Evolutionary conservation across 2,888 invertebrate genomes (phyloP), one percentile per base, ranked within the genome.

Genomic region (Drosophila silvestris): DNA sequence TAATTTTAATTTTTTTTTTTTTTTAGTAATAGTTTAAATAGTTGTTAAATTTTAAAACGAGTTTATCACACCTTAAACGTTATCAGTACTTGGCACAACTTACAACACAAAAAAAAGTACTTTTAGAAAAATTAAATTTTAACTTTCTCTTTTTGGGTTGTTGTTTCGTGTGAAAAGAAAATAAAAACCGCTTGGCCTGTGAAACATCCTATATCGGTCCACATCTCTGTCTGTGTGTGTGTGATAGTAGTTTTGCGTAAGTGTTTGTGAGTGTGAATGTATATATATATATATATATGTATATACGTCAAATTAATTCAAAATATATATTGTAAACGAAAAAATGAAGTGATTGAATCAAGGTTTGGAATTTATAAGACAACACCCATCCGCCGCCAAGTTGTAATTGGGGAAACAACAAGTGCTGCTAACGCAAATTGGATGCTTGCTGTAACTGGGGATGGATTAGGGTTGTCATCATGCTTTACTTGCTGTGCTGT

Each of bases 41-140:
- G 87, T 85, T 86, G 79, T 86, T 85, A 82, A 82, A 85, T 87
- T 90, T 85, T 89, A 91, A 90, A 91, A 90, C 90, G 86, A 92
- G 88, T 89, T 92, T 92, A 93, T 92, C 93, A 93, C 93, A 93
- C 93, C 93, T 91, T 92, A 92, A 91, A 91, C 89, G 91, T 89
- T 90, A 89, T 93, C 92, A 92, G 93, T 93, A 93, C 93, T 93
- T 93, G 93, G 93, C 93, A 93, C 93, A 92, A 91, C 92, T 92
- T 91, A 91, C 89, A 90, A 91, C 89, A 91, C 91, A 91, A 91
- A 87, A 81, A 28, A 12, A 47, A 78, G 71, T 87, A 84, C 82
- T 85, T 83, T 83, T 63, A 75, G 70, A 62, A 58, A 70, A 85
- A 74, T 81, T 81, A 60, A 81, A 81, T 81, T 83, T 77, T 73